Percentiles rank a stretch among this genome's conserved stretches.
Conservation (phyloP, 2,797 vertebrate species). For the Malurus leucopterus region DNA sequence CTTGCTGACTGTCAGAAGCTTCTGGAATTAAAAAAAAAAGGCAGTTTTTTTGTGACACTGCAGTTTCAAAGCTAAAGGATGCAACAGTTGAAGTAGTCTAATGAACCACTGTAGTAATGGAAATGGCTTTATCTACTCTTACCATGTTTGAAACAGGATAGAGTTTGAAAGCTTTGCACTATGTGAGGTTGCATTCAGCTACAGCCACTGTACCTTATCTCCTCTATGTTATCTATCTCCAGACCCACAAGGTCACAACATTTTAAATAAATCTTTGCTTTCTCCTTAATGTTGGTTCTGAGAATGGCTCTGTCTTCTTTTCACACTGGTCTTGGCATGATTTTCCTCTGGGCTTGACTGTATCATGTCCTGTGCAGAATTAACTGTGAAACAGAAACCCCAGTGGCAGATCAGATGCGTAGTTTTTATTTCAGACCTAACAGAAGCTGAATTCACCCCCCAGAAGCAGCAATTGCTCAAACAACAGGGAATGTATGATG, state of each 20-base stretch:
- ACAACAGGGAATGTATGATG: neutral
- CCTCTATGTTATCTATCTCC: neutral
- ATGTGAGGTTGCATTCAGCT: neutral
- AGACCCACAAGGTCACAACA: neutral
- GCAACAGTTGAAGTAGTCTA: neutral
- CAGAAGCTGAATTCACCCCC: neutral
- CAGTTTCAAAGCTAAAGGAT: neutral
- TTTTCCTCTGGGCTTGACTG: neutral
- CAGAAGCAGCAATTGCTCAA: neutral
- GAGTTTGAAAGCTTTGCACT: neutral
- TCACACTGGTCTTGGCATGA: neutral
- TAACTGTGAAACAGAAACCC: neutral
- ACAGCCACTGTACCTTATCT: neutral
- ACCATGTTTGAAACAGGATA: neutral
- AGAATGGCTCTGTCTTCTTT: neutral
- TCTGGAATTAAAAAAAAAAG: conserved; percentile 13
- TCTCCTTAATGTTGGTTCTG: neutral
- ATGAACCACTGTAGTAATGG: accelerated
- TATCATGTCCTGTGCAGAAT: neutral
- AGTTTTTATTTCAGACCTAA: conserved; percentile 4
- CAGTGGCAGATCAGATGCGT: neutral
- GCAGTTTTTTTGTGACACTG: neutral
- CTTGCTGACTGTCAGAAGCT: conserved; percentile 31
- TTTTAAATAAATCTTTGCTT: neutral
- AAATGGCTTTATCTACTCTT: neutral